Evolutionary conservation across 2,113 vertebrate genomes (phyloP).

Genomic region (Puntigrus tetrazona): DNA sequence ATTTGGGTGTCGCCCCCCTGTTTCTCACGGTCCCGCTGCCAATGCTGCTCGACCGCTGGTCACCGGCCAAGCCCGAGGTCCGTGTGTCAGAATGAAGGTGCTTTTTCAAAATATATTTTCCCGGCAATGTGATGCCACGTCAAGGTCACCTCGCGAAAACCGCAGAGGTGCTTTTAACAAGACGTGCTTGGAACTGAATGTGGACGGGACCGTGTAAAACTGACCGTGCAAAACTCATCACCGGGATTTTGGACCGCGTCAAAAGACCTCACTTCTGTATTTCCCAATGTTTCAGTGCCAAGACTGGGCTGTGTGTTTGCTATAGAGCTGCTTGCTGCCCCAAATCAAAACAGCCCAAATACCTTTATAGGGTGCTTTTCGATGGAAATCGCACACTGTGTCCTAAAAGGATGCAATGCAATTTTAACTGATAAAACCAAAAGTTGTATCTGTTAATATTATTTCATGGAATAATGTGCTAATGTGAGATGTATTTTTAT

Average conservation of each 20-base stretch:
- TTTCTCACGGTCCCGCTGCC: constrained; percentile 90
- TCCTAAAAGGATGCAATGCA: not conserved
- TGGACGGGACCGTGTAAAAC: not conserved
- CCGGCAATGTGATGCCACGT: constrained; percentile 65
- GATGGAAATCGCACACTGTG: not conserved
- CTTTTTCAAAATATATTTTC: constrained; percentile 64
- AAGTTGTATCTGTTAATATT: not conserved
- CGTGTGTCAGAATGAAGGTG: constrained; percentile 72
- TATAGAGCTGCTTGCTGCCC: not conserved
- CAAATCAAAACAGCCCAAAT: not conserved
- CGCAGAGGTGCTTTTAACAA: constrained; percentile 1
- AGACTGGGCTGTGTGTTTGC: not conserved
- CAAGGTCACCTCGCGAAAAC: constrained; percentile 63
- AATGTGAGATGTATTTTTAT: not conserved
- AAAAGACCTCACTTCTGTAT: not conserved
- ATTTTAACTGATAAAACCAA: not conserved
- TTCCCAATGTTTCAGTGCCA: not conserved
- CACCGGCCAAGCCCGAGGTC: constrained; percentile 80
- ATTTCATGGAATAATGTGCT: not conserved
- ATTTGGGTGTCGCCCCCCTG: constrained; percentile 86
- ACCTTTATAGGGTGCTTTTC: not conserved
- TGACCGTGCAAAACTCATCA: not conserved
- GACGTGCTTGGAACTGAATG: not conserved
- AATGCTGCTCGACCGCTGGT: constrained; percentile 77
- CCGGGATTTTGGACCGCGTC: not conserved